Evolutionary conservation across 2,797 vertebrate species (phyloP).

Genomic region (Strix occidentalis): DNA sequence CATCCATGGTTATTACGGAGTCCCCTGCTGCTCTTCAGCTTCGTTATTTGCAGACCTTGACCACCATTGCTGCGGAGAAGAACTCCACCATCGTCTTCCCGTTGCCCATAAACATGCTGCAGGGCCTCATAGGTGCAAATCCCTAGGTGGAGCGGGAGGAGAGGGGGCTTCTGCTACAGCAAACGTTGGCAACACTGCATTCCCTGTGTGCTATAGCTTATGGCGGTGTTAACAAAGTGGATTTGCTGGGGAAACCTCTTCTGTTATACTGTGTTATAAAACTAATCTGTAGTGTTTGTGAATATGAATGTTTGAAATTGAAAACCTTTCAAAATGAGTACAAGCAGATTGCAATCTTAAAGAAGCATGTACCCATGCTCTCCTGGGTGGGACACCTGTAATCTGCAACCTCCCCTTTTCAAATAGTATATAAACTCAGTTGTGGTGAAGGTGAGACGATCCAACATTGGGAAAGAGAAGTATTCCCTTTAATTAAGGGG

Average conservation of each 20-base stretch:
- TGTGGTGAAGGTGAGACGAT: background rate
- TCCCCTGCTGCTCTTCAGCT: conserved; percentile 94
- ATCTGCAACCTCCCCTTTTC: background rate
- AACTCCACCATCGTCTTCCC: conserved; percentile 98
- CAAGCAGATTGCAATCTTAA: background rate
- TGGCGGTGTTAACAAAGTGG: background rate
- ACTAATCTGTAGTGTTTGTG: background rate
- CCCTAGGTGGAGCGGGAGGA: background rate
- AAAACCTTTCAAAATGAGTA: background rate
- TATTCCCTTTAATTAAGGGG: background rate
- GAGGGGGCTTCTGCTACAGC: background rate
- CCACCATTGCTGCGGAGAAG: conserved; percentile 94
- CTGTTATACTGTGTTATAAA: background rate
- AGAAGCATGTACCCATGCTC: background rate
- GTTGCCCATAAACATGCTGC: conserved; percentile 91
- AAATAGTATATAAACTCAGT: background rate
- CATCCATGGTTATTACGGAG: conserved; percentile 91
- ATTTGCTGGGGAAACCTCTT: background rate
- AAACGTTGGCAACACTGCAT: background rate
- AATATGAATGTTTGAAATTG: background rate
- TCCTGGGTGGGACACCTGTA: background rate
- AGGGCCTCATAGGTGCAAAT: conserved; percentile 69
- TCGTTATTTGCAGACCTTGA: conserved; percentile 94
- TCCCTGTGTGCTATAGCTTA: background rate
- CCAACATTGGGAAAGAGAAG: background rate